Evolutionary conservation across 2,113 vertebrate genomes (phyloP), one percentile per base, ranked within the genome.

Genomic region (Ceuthmochares aereus): DNA sequence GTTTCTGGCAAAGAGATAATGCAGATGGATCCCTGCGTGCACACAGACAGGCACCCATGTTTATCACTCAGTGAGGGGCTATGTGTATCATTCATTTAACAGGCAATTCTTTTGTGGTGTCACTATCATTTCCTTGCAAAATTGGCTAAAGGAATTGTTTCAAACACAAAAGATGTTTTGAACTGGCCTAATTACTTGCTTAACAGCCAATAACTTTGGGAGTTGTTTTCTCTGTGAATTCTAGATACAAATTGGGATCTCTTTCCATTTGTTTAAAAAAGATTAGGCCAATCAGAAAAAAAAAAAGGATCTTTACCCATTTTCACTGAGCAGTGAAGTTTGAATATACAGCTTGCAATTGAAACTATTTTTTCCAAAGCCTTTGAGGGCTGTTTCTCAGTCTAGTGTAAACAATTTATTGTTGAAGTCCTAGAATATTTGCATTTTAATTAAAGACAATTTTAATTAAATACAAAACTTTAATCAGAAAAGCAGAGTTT

Each of bases 371-470:
- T 97, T 69, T 22, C 72, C 79, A 97, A 97, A 97, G 92, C 97
- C 96, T 98, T 90, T 96, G 95, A 97, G 97, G 87, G 84, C 93
- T 94, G 78, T 97, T 98, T 96, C 88, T 97, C 95, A 96, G 96
- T 97, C 95, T 98, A 92, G 94, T 97, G 95, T 97, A 98, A 98
- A 98, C 95, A 97, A 98, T 97, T 97, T 98, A 97, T 97, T 98
- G 96, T 97, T 97, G 66, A 96, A 97, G 91, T 97, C 95, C 95
- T 97, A 94, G 94, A 98, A 98, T 98, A 98, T 98, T 98, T 98
- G 96, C 97, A 98, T 98, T 98, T 98, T 97, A 97, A 98, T 98
- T 98, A 97, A 97, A 95, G 89, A 95, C 89, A 95, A 87, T 92
- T 97, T 97, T 98, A 98, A 98, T 98, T 98, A 97, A 97, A 98